Evolutionary conservation across 2,888 invertebrate genomes (phyloP), one percentile per base, ranked within the genome.

Genomic region (Scaptomyza reducta): DNA sequence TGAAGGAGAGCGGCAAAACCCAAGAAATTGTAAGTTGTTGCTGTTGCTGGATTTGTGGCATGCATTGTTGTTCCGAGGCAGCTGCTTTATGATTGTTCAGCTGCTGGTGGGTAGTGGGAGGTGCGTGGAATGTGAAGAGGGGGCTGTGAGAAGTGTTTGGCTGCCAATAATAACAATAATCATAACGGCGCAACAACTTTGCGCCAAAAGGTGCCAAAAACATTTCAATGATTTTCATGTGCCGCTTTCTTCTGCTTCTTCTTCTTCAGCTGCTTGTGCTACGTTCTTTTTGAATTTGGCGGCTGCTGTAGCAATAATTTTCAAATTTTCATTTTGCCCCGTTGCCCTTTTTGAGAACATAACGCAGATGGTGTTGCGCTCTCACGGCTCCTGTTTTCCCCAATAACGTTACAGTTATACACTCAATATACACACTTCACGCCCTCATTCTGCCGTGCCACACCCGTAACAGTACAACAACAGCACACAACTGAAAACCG

Each of bases 301-400:
- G 63, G 57, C 85, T 84, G 79, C 67, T 85, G 60, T 82, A 83
- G 84, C 83, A 88, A 84, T 84, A 84, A 86, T 88, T 84, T 88
- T 88, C 88, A 70, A 88, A 84, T 84, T 84, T 84, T 84, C 84
- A 83, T 80, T 87, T 87, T 31, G 70, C 70, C 71, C 57, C 57
- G 68, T 54, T 70, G 71, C 74, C 70, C n/a, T n/a, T 70, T 54
- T 56, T 59, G 54, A 68, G 58, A 74, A 77, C 87, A 82, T 55
- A 79, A 67, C 79, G 49, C 84, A 84, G 88, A 86, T 84, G 84
- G 74, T 84, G 88, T 50, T 11, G 11, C 35, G 70, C 63, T 11
- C 22, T 16, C 35, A 1, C 6, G 16, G 29, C 22, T 14, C 6
- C 25, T 27, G 2, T 22, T 46, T 29, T 16, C 7, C 46, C 1